phyloP scores from a whole-genome alignment of 2,797 vertebrate species.

The Falco concolor region DNA sequence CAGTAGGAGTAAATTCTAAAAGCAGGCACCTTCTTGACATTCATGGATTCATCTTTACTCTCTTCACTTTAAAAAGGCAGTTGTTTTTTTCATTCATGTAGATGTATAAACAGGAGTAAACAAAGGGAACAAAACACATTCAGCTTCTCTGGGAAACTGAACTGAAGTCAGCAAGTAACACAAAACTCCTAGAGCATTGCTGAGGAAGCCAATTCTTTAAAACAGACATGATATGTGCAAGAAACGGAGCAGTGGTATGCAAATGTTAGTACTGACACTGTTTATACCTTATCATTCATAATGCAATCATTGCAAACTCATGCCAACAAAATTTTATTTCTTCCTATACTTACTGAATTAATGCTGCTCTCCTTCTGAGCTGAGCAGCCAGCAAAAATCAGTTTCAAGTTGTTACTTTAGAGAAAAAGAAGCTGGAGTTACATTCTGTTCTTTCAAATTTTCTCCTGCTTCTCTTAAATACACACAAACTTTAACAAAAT shows the following conservation, averaged over 20 bases:
- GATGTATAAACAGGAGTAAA: not conserved
- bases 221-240: not conserved
- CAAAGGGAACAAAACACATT: accelerated
- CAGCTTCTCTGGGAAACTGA: not conserved
- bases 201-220: not conserved
- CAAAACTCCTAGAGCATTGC: not conserved
- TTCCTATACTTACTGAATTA: not conserved
- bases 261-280: not conserved
- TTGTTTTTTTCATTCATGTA: not conserved
- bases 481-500: not conserved
- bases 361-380: not conserved
- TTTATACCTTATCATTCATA: not conserved
- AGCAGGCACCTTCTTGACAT: not conserved
- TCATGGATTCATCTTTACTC: not conserved
- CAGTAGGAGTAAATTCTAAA: not conserved
- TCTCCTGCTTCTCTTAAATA: not conserved
- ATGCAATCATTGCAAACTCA: not conserved
- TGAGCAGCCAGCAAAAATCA: not conserved
- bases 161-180: not conserved
- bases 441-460: not conserved
- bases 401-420: not conserved
- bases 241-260: not conserved
- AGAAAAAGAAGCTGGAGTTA: not conserved
- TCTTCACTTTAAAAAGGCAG: not conserved
- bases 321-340: not conserved